Percentiles rank a stretch among this genome's conserved stretches.
Conservation (phyloP, 37 sponge, comb jelly and placozoan genomes). For the Eunapius fragilis region DNA sequence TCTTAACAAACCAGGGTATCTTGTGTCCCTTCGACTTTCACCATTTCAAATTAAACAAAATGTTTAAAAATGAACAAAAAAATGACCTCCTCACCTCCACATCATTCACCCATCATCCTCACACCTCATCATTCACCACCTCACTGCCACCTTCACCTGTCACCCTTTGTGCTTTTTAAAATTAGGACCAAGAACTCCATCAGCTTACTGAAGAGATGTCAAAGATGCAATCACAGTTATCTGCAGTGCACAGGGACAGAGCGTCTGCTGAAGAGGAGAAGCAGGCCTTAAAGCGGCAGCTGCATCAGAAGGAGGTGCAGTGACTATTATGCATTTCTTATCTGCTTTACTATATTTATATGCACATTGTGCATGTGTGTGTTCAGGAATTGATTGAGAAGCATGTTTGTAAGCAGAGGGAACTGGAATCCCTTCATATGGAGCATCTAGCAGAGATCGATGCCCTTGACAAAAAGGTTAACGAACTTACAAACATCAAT, state of each 20-base stretch:
- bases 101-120: neutral
- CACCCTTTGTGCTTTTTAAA: neutral
- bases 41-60: too few relatives aligned
- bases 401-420: neutral
- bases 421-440: neutral
- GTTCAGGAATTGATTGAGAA: neutral
- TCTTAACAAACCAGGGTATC: too few relatives aligned
- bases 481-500: neutral
- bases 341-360: too few relatives aligned
- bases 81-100: neutral
- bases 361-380: too few relatives aligned
- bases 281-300: neutral
- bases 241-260: neutral
- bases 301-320: slow-evolving; percentile 19
- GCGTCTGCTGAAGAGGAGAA: neutral
- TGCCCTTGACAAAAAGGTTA: neutral
- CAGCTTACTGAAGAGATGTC: neutral
- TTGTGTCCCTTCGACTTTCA: too few relatives aligned
- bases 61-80: too few relatives aligned
- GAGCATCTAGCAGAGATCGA: neutral
- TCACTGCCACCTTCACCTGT: neutral
- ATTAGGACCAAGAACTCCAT: slow-evolving; percentile 2
- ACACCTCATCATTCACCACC: too few relatives aligned
- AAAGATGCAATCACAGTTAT: neutral
- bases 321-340: too few relatives aligned